Conservation (phyloP, 1,140 invertebrate genomes). For the Druon quercuslanigerum region DNA sequence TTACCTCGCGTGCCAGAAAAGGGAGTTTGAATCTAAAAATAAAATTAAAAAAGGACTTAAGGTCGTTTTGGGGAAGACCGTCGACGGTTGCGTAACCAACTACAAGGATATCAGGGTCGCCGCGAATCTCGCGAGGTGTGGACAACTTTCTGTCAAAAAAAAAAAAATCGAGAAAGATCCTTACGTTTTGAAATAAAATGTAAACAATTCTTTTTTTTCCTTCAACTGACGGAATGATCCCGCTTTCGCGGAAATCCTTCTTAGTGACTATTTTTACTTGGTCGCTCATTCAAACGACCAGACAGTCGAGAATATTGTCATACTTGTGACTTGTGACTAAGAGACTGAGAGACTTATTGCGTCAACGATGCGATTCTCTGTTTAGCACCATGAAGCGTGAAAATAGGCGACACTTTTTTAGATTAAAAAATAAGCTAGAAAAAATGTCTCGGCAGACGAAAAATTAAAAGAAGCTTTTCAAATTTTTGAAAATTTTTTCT, state of each 20-base stretch:
- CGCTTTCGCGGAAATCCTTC: slow-evolving; percentile 23
- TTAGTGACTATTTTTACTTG: slow-evolving; percentile 45
- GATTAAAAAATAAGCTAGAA: too few species aligned
- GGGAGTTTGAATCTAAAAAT: not conserved
- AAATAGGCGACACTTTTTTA: too few species aligned
- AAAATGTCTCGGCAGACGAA: too few species aligned
- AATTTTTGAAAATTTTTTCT: too few species aligned
- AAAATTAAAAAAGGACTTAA: slow-evolving; percentile 5
- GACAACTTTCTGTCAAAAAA: not conserved
- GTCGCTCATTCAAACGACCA: slow-evolving; percentile 36
- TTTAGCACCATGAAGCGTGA: too few species aligned
- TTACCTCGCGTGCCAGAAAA: not conserved
- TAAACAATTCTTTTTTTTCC: not conserved
- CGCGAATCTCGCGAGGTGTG: too few species aligned
- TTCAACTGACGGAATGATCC: too few species aligned
- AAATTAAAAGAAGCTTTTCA: too few species aligned
- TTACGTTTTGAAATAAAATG: not conserved
- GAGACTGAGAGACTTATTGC: too few species aligned
- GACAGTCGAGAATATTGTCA: slow-evolving; percentile 45
- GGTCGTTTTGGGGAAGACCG: slow-evolving; percentile 8
- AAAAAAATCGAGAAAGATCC: too few species aligned
- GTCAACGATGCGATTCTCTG: too few species aligned
- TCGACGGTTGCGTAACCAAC: not conserved
- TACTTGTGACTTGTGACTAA: slow-evolving; percentile 42
- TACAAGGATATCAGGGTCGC: too few species aligned